phyloP scores from a whole-genome alignment of 2,113 vertebrate genomes.

The Thymallus thymallus region DNA sequence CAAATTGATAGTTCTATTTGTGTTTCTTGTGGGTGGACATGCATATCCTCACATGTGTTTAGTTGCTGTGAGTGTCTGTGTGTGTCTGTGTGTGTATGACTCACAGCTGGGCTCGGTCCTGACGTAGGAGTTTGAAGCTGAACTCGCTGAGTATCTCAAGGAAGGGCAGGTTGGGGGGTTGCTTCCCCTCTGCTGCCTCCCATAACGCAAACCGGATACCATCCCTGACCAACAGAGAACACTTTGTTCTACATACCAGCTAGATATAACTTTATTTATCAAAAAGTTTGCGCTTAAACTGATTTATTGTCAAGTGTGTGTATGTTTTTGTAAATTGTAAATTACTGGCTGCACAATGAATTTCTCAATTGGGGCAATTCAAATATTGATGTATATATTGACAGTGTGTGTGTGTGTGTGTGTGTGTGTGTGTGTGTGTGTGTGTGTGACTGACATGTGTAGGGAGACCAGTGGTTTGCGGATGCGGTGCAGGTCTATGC shows the following conservation, averaged over 20 bases:
- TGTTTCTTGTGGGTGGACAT: background rate
- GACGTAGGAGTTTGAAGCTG: conserved; percentile 79
- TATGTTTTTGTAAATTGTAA: too few relatives aligned
- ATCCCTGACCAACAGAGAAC: conserved; percentile 63
- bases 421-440: conserved; percentile 21
- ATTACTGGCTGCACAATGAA: too few relatives aligned
- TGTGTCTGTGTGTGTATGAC: conserved; percentile 39
- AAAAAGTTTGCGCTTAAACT: too few relatives aligned
- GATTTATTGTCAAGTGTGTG: too few relatives aligned
- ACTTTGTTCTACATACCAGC: background rate
- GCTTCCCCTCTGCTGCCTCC: conserved; percentile 40
- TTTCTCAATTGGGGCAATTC: too few relatives aligned
- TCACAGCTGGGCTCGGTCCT: conserved; percentile 80
- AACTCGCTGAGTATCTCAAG: conserved; percentile 87
- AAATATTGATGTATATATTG: too few relatives aligned
- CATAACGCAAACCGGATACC: conserved; percentile 82
- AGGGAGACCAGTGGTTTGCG: conserved; percentile 77
- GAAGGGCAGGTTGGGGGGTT: conserved; percentile 76
- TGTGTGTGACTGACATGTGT: conserved; percentile 64
- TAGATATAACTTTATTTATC: too few relatives aligned
- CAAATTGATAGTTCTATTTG: too few relatives aligned
- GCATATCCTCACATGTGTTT: background rate
- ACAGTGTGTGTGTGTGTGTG: background rate
- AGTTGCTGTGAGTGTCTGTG: background rate
- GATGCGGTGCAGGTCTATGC: conserved; percentile 75